Percentiles rank a stretch among this genome's conserved stretches.
Conservation (phyloP, 2,888 invertebrate species). For the Cheilosia impressa region DNA sequence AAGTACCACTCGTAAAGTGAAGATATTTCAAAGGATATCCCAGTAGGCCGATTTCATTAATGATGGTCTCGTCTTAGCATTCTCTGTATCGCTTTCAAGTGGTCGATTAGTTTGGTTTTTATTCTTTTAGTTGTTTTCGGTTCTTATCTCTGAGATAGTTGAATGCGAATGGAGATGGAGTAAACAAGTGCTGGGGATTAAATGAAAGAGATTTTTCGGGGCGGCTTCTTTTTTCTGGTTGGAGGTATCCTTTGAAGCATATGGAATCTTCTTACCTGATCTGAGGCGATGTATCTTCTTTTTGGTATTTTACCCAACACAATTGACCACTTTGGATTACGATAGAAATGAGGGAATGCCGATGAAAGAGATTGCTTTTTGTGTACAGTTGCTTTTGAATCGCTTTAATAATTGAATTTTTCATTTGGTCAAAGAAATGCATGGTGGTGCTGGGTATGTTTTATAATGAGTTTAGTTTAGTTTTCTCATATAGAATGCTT, state of each 20-base stretch:
- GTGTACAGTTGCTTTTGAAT: not conserved
- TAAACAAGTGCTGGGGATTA: slow-evolving; percentile 57
- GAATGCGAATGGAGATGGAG: slow-evolving; percentile 9
- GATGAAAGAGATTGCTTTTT: not conserved
- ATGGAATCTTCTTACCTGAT: slow-evolving; percentile 39
- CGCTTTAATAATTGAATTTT: not conserved
- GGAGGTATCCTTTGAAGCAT: slow-evolving; percentile 41
- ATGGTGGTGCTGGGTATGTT: no score
- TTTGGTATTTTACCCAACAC: slow-evolving; percentile 44
- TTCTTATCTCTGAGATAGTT: slow-evolving; percentile 37
- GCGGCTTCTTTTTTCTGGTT: not conserved
- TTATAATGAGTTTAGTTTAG: no score
- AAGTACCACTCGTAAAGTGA: slow-evolving; percentile 70
- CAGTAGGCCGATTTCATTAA: slow-evolving; percentile 68
- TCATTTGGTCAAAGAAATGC: no score
- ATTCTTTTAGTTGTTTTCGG: slow-evolving; percentile 48
- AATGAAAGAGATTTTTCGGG: slow-evolving; percentile 36
- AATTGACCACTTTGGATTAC: slow-evolving; percentile 45
- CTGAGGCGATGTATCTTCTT: not conserved
- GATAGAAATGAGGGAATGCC: slow-evolving; percentile 14
- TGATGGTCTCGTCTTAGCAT: slow-evolving; percentile 54
- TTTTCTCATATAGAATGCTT: no score
- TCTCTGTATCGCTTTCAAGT: slow-evolving; percentile 69
- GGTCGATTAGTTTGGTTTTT: slow-evolving; percentile 70
- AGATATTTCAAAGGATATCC: slow-evolving; percentile 67